Conservation (phyloP, 2,113 vertebrate genomes). For the Aramus guarauna region DNA sequence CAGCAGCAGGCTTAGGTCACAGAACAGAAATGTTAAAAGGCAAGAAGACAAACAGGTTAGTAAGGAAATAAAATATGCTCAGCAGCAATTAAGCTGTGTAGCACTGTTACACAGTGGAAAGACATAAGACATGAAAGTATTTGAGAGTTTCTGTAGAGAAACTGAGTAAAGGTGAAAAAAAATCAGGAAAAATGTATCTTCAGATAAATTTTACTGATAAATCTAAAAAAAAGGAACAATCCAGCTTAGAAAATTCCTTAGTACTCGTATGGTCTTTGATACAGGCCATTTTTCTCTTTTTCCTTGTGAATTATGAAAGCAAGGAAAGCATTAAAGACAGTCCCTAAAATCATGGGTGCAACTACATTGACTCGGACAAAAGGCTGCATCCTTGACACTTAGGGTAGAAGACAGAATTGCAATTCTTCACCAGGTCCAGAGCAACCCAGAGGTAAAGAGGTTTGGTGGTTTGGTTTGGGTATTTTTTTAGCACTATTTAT, state of each 20-base stretch:
- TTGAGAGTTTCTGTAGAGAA: neutral
- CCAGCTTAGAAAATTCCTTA: neutral
- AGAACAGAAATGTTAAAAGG: neutral
- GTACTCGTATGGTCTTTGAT: neutral
- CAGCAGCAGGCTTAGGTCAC: neutral
- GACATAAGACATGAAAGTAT: neutral
- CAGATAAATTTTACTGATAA: neutral
- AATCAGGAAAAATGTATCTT: neutral
- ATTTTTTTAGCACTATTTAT: neutral
- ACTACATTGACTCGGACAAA: neutral
- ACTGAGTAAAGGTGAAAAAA: neutral
- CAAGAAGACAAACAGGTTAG: conserved; percentile 20
- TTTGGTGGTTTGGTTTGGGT: too few relatives aligned
- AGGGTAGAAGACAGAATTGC: neutral
- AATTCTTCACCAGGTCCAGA: neutral
- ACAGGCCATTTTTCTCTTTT: neutral
- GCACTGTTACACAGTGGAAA: neutral
- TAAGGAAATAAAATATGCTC: neutral
- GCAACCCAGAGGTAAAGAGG: neutral
- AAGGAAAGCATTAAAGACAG: neutral
- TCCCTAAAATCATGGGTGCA: neutral
- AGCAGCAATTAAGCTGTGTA: neutral
- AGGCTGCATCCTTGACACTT: neutral
- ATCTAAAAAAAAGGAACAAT: neutral
- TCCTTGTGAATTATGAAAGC: neutral